Percentiles rank a stretch among this genome's conserved stretches.
Conservation (phyloP, 2,113 vertebrate species). For the Todiramphus saurophagus region DNA sequence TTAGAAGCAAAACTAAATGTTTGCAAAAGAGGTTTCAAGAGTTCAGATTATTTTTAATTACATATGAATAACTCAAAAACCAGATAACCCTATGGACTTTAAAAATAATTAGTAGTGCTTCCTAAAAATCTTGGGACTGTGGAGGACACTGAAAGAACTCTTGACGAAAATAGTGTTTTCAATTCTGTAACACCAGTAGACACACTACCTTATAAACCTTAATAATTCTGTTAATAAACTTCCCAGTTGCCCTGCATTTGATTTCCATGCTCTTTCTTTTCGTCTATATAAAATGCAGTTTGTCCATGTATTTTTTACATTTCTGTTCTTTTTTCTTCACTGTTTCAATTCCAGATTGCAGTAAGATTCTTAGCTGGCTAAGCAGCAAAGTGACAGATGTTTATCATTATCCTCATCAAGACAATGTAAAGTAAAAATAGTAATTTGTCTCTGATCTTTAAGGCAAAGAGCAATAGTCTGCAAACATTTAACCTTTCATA, state of each 20-base stretch:
- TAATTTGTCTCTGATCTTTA: conserved; percentile 79
- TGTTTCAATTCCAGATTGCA: conserved; percentile 78
- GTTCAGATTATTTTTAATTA: not conserved
- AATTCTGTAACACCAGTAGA: not conserved
- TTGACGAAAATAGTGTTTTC: not conserved
- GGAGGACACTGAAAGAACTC: not conserved
- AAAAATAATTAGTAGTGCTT: conserved; percentile 2
- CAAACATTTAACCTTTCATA: conserved; percentile 76
- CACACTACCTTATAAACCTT: not conserved
- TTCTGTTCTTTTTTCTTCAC: conserved; percentile 18
- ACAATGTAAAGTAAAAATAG: conserved; percentile 80
- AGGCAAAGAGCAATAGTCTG: conserved; percentile 69
- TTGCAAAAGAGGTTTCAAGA: not conserved
- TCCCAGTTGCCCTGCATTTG: not conserved
- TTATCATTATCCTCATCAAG: conserved; percentile 84
- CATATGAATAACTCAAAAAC: not conserved
- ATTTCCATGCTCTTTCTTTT: conserved; percentile 10
- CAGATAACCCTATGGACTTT: not conserved
- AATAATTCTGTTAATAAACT: not conserved
- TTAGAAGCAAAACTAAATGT: not conserved
- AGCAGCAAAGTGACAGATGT: conserved; percentile 78
- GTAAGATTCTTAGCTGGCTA: conserved; percentile 66
- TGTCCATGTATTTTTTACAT: conserved; percentile 7
- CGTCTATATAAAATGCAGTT: conserved; percentile 16
- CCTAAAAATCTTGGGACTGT: not conserved